Evolutionary conservation across 2,888 invertebrate genomes (phyloP), one percentile per base, ranked within the genome.

Genomic region (Halocaridina rubra): DNA sequence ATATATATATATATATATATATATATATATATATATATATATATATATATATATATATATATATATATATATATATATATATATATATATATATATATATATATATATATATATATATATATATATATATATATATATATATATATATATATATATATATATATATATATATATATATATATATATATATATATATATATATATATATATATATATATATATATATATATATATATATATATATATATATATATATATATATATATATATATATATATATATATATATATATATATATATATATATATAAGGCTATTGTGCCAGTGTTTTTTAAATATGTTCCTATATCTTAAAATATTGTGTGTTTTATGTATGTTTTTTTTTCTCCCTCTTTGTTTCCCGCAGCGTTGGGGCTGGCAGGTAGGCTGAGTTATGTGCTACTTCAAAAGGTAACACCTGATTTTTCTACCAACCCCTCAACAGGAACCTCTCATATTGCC

Each of bases 261-360:
- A n/a, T n/a, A n/a, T n/a, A n/a, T n/a, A n/a, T n/a, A n/a, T n/a
- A n/a, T n/a, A n/a, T n/a, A n/a, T n/a, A n/a, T n/a, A n/a, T n/a
- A n/a, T n/a, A n/a, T n/a, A n/a, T n/a, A n/a, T n/a, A n/a, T n/a
- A n/a, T n/a, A n/a, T n/a, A n/a, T n/a, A n/a, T n/a, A n/a, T n/a
- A n/a, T 4, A 16, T 24, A 33, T 72, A 72, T 33, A 24, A 33
- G 29, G 32, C n/a, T 72, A 33, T 16, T 33, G 16, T 72, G 19
- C 24, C n/a, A 4, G 24, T n/a, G 24, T 16, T 32, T 74, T 19
- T 74, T 10, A 24, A 46, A 74, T 74, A 74, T 39, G 46, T 46
- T 74, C 27, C 8, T 74, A 46, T 74, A 7, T 22, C 22, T n/a
- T n/a, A n/a, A n/a, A n/a, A n/a, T 72, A 74, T 74, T 74, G 46